Base-by-base conservation (phyloP, 2,888 invertebrate genomes). In the Nymphalis polychloros region DNA sequence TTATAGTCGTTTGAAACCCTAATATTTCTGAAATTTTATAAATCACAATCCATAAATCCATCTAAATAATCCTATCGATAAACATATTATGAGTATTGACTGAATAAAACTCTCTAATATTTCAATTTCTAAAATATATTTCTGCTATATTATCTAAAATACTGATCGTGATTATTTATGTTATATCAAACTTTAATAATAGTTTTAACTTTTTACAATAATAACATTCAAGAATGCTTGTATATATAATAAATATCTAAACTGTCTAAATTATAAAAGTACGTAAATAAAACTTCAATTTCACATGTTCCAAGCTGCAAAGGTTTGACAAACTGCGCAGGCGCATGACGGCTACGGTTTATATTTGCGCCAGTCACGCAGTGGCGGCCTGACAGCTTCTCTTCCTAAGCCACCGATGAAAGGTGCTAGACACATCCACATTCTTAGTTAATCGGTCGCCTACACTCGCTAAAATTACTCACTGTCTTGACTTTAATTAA, bases 311-410 rank as follows among this genome's bases (percentile, higher is more conserved):
- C 31, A 53, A 47, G 62, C 53, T 70, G 59, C 59, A 75, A 76
- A 74, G 76, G 46, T 64, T 62, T 67, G 76, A 77, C 81, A 78
- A 80, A 79, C 78, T 80, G 77, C 76, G 77, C 77, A 78, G 72
- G 70, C 72, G 69, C 69, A 73, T 73, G 55, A 55, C 49, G 52
- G 46, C 50, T 73, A 68, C 77, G 72, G 81, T 82, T 85, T 84
- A 85, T 87, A 88, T 88, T 84, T 85, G 81, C 80, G 80, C 75
- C 76, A 79, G 80, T 82, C 89, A 88, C 87, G 87, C 84, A 77
- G 72, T 73, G 76, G 72, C 75, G 71, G 81, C 75, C 79, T 87
- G 85, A 78, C 79, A 74, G 63, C 23, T n/a, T 17, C 16, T 55
- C 31, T 53, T 31, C 35, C 35, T 35, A 57, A 41, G n/a, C 57